Conservation (phyloP, 2,888 invertebrate genomes). For the Polydrusus cervinus region DNA sequence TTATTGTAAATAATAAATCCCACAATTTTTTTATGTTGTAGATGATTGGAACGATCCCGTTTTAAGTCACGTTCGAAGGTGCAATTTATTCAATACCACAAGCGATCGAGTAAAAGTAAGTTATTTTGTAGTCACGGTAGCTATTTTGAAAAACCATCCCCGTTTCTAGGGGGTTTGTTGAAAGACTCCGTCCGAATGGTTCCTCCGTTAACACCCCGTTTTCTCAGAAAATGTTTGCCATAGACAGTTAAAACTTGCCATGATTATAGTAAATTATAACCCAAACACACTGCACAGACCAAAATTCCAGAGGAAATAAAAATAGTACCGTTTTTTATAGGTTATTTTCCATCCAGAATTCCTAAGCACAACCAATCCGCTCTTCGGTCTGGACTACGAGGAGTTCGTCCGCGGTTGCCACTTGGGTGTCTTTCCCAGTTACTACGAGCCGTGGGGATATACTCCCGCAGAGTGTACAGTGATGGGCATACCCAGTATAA, state of each 20-base stretch:
- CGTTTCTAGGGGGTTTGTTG: no score
- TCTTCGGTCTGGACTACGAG: slow-evolving; percentile 98
- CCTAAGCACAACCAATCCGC: slow-evolving; percentile 95
- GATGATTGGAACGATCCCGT: slow-evolving; percentile 92
- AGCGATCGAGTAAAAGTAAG: slow-evolving; percentile 91
- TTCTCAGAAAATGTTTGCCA: no score
- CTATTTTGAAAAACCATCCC: no score
- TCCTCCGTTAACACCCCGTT: no score
- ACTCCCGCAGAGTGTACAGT: slow-evolving; percentile 99
- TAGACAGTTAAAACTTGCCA: no score
- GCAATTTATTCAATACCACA: slow-evolving; percentile 72
- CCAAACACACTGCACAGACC: no score
- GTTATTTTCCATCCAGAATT: slow-evolving; percentile 99
- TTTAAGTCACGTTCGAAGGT: slow-evolving; percentile 88
- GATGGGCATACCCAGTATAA: slow-evolving; percentile 99
- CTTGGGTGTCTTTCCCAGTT: slow-evolving; percentile 98
- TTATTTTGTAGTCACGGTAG: not conserved
- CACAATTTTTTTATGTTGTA: slow-evolving; percentile 9
- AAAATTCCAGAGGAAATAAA: no score
- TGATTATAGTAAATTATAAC: no score
- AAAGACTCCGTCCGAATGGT: no score
- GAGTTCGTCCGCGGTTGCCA: slow-evolving; percentile 99
- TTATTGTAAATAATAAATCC: no score
- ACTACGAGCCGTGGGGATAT: slow-evolving; percentile 99
- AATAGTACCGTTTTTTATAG: slow-evolving; percentile 71